Conservation (phyloP, 2,797 vertebrate species). For the Monodelphis domestica region DNA sequence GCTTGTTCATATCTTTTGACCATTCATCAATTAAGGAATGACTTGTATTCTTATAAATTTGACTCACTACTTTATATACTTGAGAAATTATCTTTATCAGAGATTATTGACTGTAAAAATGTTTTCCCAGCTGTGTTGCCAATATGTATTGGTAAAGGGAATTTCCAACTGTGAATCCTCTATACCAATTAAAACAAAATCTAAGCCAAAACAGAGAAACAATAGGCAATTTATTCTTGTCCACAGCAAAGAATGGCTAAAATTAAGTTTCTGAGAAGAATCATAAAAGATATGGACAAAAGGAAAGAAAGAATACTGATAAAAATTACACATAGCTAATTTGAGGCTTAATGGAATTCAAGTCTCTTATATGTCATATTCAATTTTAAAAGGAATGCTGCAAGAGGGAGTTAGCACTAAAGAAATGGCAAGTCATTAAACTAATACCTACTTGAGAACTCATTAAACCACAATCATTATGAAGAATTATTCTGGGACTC, state of each 20-base stretch:
- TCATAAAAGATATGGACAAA: slow-evolving; percentile 30
- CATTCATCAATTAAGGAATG: too few species aligned
- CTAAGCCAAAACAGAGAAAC: slow-evolving; percentile 20
- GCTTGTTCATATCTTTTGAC: too few species aligned
- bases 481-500: slow-evolving; percentile 20
- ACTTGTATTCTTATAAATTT: too few species aligned
- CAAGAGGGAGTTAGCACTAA: slow-evolving; percentile 42
- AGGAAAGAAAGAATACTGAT: slow-evolving; percentile 36
- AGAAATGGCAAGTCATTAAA: slow-evolving; percentile 48
- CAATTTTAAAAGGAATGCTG: neutral
- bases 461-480: slow-evolving; percentile 9
- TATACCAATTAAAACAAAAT: neutral
- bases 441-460: slow-evolving; percentile 38
- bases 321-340: slow-evolving; percentile 41
- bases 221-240: slow-evolving; percentile 36
- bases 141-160: neutral
- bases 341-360: slow-evolving; percentile 50
- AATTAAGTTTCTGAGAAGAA: slow-evolving; percentile 5
- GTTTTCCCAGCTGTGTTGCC: too few species aligned
- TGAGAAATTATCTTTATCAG: too few species aligned
- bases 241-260: slow-evolving; percentile 38
- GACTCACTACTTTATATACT: too few species aligned
- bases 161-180: neutral
- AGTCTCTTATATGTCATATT: slow-evolving; percentile 39
- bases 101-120: too few species aligned